Base-by-base conservation (phyloP, 2,113 vertebrate genomes). In the Pluvialis apricaria region DNA sequence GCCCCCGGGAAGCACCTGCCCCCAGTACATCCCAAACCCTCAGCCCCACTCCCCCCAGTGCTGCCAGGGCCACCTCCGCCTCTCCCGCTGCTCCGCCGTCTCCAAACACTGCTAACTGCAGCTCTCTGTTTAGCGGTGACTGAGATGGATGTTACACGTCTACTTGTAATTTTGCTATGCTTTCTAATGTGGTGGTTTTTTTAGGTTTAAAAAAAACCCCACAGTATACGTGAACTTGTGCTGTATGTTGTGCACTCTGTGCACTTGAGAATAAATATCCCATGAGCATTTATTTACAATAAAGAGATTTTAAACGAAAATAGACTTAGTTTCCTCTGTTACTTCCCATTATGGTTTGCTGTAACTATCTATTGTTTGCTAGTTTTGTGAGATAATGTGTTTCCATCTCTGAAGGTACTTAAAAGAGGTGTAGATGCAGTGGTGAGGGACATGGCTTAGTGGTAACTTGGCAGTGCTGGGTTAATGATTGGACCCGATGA, bases 311-410 rank as follows among this genome's bases (percentile, higher is more conserved):
- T 0, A 4, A 64, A 47, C 36, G 28, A 28, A 10, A 19, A 10
- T 5, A 31, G 15, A 3, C 19, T 1, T 36, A 9, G 1, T 76
- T 80, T 49, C 44, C 45, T 70, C 19, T 49, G 40, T 62, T 60
- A 1, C 38, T 76, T 93, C 61, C 57, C 36, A 2, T 26, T 82
- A 5, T 15, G 25, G 22, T 92, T 79, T 91, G 57, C n/a, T 47
- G 0, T 17, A 3, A 4, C 16, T 21, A 1, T 6, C 2, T 49
- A 0, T 16, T 11, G 13, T 6, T 13, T 36, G 54, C 28, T 81
- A 80, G 4, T 11, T 47, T 86, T 26, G 40, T 15, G 70, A 17
- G 71, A 5, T 3, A 11, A 5, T 11, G 55, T 32, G 40, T 32
- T 9, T 4, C 42, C 20, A 10, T 44, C 40, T 42, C 64, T 10